Evolutionary conservation across 2,797 vertebrate genomes (phyloP).

Genomic region (Fratercula arctica): DNA sequence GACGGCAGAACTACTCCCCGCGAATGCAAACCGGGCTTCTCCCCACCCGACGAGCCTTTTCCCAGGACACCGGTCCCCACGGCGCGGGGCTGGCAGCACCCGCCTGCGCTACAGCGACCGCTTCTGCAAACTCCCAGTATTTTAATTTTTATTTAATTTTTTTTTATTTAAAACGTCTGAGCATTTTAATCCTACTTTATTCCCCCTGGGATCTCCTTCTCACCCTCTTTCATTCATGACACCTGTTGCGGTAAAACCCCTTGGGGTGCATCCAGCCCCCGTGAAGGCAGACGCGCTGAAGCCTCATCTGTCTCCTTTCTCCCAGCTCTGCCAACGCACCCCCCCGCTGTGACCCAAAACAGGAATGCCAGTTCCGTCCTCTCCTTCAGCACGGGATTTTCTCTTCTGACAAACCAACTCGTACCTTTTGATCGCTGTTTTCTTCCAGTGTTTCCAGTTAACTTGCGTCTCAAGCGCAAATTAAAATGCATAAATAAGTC

Average conservation of each 20-base stretch:
- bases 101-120: rapidly evolving
- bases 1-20: too few species aligned
- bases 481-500: background rate
- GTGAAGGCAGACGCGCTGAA: too few species aligned
- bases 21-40: background rate
- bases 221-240: background rate
- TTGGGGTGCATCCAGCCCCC: background rate
- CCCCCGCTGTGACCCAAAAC: background rate
- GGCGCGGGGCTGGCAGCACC: rapidly evolving
- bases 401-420: background rate
- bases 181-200: background rate
- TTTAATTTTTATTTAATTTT: too few species aligned
- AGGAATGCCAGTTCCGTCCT: rapidly evolving
- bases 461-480: background rate
- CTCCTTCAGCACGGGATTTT: background rate
- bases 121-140: too few species aligned
- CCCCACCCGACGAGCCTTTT: background rate
- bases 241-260: background rate
- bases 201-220: background rate
- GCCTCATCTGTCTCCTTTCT: too few species aligned
- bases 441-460: background rate
- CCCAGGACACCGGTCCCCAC: background rate
- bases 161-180: background rate
- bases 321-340: background rate
- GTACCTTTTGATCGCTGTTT: background rate